Percentiles rank a stretch among this genome's conserved stretches.
phyloP scores from a whole-genome alignment of 2,888 invertebrate genomes.

The Suillia variegata region DNA sequence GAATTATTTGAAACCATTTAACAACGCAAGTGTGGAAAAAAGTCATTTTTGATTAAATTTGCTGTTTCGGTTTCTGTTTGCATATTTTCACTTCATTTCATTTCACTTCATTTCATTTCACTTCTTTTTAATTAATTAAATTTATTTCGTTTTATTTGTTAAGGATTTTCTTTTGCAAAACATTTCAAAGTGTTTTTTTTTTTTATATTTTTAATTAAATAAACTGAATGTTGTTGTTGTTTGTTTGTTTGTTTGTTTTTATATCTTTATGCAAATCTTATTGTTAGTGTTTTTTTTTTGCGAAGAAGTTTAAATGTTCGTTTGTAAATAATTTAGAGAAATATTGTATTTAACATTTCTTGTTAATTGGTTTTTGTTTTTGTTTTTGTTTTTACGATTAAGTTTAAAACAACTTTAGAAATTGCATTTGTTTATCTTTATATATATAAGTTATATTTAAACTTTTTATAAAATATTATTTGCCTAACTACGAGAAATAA shows the following conservation, averaged over 20 bases:
- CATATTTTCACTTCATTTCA: not conserved
- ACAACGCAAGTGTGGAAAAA: not conserved
- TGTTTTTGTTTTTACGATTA: not conserved
- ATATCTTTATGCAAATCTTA: not conserved
- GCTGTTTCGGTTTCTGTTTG: no score
- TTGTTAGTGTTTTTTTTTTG: not conserved
- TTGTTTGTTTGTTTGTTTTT: not conserved
- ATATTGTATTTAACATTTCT: not conserved
- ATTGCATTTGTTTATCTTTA: not conserved
- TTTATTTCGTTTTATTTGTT: not conserved
- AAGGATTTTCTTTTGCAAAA: not conserved
- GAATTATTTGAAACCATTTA: constrained; percentile 5
- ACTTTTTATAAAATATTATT: constrained; percentile 1
- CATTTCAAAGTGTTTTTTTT: not conserved
- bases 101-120: not conserved
- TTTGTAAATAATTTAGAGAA: not conserved
- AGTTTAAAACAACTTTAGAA: not conserved
- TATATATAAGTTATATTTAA: not conserved
- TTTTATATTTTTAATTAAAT: no score
- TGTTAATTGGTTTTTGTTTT: not conserved
- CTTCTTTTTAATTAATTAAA: not conserved
- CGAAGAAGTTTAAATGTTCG: not conserved
- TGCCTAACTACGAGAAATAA: not conserved
- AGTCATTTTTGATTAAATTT: not conserved
- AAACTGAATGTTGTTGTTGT: no score